phyloP scores from a whole-genome alignment of 2,888 invertebrate genomes.

The Ectobius pallidus region DNA sequence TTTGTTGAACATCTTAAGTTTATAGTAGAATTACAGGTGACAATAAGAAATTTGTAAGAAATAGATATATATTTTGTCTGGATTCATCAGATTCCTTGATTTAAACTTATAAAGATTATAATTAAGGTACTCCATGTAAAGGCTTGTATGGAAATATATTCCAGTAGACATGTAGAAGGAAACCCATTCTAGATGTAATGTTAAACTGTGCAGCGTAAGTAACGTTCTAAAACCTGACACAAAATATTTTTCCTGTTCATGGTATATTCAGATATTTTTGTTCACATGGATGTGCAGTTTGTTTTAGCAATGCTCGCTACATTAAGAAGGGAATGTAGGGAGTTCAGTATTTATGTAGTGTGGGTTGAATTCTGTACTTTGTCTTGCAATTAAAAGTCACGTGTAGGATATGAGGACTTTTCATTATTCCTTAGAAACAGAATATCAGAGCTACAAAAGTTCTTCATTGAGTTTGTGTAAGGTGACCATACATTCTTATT shows the following conservation, averaged over 20 bases:
- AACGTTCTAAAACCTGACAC: background rate
- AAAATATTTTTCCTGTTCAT: too few relatives aligned
- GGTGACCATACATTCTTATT: too few relatives aligned
- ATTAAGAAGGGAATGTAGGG: conserved; percentile 6
- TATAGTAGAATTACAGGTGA: background rate
- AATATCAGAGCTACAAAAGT: background rate
- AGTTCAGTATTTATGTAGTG: conserved; percentile 17
- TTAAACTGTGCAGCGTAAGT: background rate
- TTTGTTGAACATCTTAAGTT: background rate
- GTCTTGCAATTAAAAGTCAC: background rate
- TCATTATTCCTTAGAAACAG: background rate
- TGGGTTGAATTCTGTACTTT: conserved; percentile 13
- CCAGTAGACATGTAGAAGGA: background rate
- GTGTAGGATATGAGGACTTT: background rate
- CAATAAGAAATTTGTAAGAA: background rate
- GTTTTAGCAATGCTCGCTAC: conserved; percentile 12
- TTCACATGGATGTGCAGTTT: conserved; percentile 7
- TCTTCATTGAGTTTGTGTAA: background rate
- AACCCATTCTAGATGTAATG: background rate
- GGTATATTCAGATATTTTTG: too few relatives aligned
- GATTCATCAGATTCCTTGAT: background rate
- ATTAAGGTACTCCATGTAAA: background rate
- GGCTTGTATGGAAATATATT: background rate
- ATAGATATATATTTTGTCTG: background rate
- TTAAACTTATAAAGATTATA: background rate